A percentile compares a stretch with the other conserved stretches of the same genome.
These are phyloP conservation scores for Trypoxylus dichotomus DNA, from an alignment of 1,140 invertebrate genomes.

Conservation along the genomic window DNA sequence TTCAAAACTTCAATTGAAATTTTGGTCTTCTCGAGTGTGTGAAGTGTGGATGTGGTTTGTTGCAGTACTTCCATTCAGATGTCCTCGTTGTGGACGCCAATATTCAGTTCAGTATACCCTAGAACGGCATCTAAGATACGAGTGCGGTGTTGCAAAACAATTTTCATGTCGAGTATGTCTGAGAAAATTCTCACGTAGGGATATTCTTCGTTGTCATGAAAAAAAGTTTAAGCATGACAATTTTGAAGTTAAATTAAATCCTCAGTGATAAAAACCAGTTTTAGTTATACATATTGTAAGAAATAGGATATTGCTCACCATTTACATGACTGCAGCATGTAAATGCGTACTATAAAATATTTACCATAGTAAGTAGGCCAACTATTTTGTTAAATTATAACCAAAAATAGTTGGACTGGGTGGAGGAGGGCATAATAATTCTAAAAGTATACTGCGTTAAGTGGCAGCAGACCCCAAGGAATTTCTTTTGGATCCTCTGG, in stretches of 20 bases:
- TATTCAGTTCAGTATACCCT: slow-evolving; percentile 55
- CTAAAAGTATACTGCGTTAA: slow-evolving; percentile 13
- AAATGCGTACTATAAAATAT: background rate
- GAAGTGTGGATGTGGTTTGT: slow-evolving; percentile 38
- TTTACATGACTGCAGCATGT: slow-evolving; percentile 26
- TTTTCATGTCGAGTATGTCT: slow-evolving; percentile 34
- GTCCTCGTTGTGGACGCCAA: slow-evolving; percentile 53
- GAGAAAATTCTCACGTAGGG: slow-evolving; percentile 38
- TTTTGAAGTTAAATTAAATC: slow-evolving; percentile 3
- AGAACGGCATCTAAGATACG: slow-evolving; percentile 52
- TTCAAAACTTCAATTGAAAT: background rate
- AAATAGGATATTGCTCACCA: background rate
- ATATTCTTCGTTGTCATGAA: slow-evolving; percentile 37
- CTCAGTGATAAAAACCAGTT: background rate
- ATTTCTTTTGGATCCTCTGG: slow-evolving; percentile 18
- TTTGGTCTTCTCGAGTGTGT: slow-evolving; percentile 24
- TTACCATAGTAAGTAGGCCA: slow-evolving; percentile 34
- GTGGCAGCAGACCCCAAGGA: background rate
- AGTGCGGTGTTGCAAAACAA: slow-evolving; percentile 33
- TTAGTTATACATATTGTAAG: background rate
- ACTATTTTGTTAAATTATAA: slow-evolving; percentile 27
- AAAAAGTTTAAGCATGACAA: slow-evolving; percentile 37
- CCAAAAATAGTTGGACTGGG: slow-evolving; percentile 32
- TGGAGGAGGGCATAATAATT: slow-evolving; percentile 33
- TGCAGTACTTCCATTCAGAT: slow-evolving; percentile 47